phyloP scores from a whole-genome alignment of 2,113 vertebrate genomes.

The Columbina picui region DNA sequence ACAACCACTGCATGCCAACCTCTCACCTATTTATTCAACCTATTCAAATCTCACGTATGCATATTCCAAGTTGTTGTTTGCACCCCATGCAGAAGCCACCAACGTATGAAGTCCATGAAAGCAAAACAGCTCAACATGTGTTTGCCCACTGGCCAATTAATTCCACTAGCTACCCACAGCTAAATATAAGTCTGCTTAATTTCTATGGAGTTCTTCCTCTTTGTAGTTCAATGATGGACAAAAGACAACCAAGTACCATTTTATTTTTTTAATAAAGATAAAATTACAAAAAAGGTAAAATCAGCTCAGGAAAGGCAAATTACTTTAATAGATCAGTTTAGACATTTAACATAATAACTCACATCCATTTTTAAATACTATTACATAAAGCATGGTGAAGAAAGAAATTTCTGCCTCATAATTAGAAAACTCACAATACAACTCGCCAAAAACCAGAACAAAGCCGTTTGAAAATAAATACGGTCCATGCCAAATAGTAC shows the following conservation, averaged over 20 bases:
- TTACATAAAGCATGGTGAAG: conserved; percentile 84
- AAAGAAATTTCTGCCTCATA: conserved; percentile 82
- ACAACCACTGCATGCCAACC: neutral
- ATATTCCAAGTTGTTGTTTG: rapidly evolving
- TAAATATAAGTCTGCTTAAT: neutral
- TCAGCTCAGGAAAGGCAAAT: conserved; percentile 84
- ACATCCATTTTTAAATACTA: conserved; percentile 87
- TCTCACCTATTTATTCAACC: neutral
- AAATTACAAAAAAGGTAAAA: conserved; percentile 86
- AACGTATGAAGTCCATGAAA: neutral
- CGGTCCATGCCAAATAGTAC: conserved; percentile 85
- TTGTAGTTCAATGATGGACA: conserved; percentile 61
- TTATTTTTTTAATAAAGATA: conserved; percentile 86
- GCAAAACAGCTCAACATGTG: neutral
- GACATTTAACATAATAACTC: conserved; percentile 83
- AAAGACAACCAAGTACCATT: conserved; percentile 70
- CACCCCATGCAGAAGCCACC: neutral
- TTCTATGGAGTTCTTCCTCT: neutral
- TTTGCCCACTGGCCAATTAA: neutral
- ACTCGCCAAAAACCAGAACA: conserved; percentile 81
- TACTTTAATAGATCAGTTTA: conserved; percentile 84
- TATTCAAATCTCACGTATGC: neutral
- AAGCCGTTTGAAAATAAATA: conserved; percentile 87
- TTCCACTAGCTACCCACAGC: neutral
- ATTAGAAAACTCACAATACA: conserved; percentile 86